Percentiles rank a stretch among this genome's conserved stretches.
phyloP scores from a whole-genome alignment of 2,113 vertebrate genomes.

The Thermophis baileyi region DNA sequence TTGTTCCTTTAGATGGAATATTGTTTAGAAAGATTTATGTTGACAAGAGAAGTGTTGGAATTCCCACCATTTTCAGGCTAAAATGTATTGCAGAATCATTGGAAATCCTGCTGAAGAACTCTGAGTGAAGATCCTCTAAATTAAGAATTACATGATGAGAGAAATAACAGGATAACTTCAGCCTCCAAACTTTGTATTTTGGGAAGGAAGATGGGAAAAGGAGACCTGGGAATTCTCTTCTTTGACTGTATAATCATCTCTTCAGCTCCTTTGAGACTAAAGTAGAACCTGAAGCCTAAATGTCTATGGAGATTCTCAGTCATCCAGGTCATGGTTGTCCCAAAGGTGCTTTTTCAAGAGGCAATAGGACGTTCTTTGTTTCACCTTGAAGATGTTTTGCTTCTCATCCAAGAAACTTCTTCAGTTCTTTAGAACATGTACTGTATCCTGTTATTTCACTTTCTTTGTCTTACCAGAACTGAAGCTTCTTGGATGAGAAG shows the following conservation, averaged over 20 bases:
- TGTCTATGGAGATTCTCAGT: not conserved
- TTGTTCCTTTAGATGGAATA: not conserved
- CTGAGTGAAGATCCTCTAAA: not conserved
- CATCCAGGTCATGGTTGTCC: not conserved
- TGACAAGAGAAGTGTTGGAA: not conserved
- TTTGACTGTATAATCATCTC: not conserved
- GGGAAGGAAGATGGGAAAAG: not conserved
- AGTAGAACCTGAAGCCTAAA: not conserved
- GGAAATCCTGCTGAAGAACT: not conserved
- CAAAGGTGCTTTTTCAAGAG: not conserved
- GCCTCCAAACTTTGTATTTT: not conserved
- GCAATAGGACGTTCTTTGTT: not conserved
- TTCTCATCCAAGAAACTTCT: not conserved
- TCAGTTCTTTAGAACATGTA: not conserved
- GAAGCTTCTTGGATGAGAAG: not conserved
- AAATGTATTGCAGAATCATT: not conserved
- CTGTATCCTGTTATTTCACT: not conserved
- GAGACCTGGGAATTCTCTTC: not conserved
- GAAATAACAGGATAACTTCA: not conserved
- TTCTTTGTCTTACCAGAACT: not conserved
- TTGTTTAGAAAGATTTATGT: constrained; percentile 1
- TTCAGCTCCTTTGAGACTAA: not conserved
- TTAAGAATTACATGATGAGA: not conserved
- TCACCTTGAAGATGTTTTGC: not conserved
- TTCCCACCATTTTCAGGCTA: not conserved